A percentile compares a stretch with the other conserved stretches of the same genome.
phyloP scores from a whole-genome alignment of 2,797 vertebrate species.

The Sphenopsis melanotis region DNA sequence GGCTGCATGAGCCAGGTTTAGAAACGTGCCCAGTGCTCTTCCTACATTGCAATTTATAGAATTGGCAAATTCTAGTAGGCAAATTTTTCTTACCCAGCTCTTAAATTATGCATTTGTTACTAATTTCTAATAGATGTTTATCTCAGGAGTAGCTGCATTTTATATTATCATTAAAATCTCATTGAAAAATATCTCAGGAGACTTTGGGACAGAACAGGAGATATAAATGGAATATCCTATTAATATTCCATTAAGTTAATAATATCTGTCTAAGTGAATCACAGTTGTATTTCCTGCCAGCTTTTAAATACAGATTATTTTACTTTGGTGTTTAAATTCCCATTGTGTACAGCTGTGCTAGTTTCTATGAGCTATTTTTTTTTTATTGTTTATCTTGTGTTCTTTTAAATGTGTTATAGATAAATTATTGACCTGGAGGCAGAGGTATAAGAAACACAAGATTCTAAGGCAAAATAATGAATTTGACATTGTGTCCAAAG shows the following conservation, averaged over 20 bases:
- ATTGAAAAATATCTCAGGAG: background rate
- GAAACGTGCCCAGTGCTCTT: background rate
- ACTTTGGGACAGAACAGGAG: background rate
- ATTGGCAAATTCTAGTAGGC: background rate
- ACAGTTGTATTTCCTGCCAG: background rate
- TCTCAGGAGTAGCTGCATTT: background rate
- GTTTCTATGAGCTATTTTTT: background rate
- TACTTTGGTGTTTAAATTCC: background rate
- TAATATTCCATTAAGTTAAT: constrained; percentile 42
- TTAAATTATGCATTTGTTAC: background rate
- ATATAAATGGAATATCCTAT: constrained; percentile 12
- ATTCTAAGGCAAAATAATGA: constrained; percentile 28
- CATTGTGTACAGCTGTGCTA: background rate
- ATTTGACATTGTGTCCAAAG: constrained; percentile 47
- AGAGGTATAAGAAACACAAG: constrained; percentile 10
- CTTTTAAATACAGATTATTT: constrained; percentile 30
- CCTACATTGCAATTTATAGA: background rate
- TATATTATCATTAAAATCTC: constrained; percentile 19
- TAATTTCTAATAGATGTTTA: constrained; percentile 17
- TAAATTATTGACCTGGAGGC: constrained; percentile 37
- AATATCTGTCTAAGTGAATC: constrained; percentile 36
- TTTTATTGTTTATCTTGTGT: background rate
- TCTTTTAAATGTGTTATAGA: background rate
- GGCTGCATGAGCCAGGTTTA: background rate
- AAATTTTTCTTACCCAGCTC: background rate